Conservation (phyloP, 2,797 vertebrate genomes). For the Periparus ater region DNA sequence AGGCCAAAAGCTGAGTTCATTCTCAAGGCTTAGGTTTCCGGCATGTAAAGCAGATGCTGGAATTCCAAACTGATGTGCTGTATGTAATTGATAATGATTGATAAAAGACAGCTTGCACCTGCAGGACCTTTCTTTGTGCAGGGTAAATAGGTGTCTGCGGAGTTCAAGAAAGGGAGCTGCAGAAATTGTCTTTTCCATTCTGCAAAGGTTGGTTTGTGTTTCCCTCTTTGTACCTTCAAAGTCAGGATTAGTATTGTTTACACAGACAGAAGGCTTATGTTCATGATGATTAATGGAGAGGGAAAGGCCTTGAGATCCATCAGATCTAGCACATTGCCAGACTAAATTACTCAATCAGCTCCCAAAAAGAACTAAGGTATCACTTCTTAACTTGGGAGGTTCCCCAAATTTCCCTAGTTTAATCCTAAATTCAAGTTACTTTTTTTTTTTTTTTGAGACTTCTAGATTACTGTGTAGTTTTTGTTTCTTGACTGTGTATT, state of each 20-base stretch:
- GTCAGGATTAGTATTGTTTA: slow-evolving; percentile 65
- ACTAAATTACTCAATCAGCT: background rate
- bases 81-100: slow-evolving; percentile 82
- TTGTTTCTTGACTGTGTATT: background rate
- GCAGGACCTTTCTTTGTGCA: slow-evolving; percentile 78
- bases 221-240: slow-evolving; percentile 61
- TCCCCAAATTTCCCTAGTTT: background rate
- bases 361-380: background rate
- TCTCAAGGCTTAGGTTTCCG: background rate
- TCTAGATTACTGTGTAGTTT: background rate
- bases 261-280: slow-evolving; percentile 34
- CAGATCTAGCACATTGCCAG: slow-evolving; percentile 15
- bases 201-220: slow-evolving; percentile 30
- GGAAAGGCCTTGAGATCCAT: slow-evolving; percentile 40
- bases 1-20: background rate
- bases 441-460: background rate
- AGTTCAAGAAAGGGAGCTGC: slow-evolving; percentile 12
- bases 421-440: background rate
- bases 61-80: slow-evolving; percentile 78
- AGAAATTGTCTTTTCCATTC: slow-evolving; percentile 39
- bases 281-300: slow-evolving; percentile 37
- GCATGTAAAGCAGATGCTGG: slow-evolving; percentile 62
- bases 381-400: background rate
- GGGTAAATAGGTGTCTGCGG: slow-evolving; percentile 36
- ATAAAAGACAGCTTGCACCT: slow-evolving; percentile 86